A percentile compares a stretch with the other conserved stretches of the same genome.
phyloP scores from a whole-genome alignment of 2,888 invertebrate genomes.

The Colostygia pectinataria region DNA sequence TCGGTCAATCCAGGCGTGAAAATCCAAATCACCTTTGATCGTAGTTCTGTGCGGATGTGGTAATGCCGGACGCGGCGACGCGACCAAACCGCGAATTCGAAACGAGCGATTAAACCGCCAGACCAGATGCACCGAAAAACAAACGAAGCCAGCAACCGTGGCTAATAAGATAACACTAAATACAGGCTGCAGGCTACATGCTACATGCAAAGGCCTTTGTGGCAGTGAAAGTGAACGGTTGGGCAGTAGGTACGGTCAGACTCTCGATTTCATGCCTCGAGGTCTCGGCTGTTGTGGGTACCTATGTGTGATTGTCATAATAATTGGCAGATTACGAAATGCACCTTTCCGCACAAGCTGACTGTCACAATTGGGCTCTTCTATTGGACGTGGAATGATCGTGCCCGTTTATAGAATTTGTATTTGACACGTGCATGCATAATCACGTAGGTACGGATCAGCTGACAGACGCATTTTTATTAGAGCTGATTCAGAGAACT shows the following conservation, averaged over 20 bases:
- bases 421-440: constrained; percentile 1
- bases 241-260: constrained; percentile 46
- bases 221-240: constrained; percentile 63
- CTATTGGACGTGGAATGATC: constrained; percentile 5
- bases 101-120: constrained; percentile 29
- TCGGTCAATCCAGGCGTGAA: constrained; percentile 21
- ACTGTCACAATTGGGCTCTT: constrained; percentile 4
- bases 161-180: constrained; percentile 57
- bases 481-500: constrained; percentile 4
- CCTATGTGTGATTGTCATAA: constrained; percentile 35
- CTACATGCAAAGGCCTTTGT: constrained; percentile 42
- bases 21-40: constrained; percentile 27
- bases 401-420: constrained; percentile 3
- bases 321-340: constrained; percentile 41
- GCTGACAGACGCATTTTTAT: constrained; percentile 1
- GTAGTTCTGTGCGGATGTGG: constrained; percentile 22
- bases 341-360: constrained; percentile 22
- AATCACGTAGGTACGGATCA: constrained; percentile 20
- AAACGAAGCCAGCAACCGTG: constrained; percentile 39
- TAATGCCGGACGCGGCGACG: constrained; percentile 22
- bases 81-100: constrained; percentile 24
- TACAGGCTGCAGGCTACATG: constrained; percentile 27
- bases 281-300: constrained; percentile 41
- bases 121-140: constrained; percentile 43
- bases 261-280: constrained; percentile 65